These are phyloP conservation scores for Junonia oenone DNA, from an alignment of 2,888 invertebrate species.

Conservation along the genomic window DNA sequence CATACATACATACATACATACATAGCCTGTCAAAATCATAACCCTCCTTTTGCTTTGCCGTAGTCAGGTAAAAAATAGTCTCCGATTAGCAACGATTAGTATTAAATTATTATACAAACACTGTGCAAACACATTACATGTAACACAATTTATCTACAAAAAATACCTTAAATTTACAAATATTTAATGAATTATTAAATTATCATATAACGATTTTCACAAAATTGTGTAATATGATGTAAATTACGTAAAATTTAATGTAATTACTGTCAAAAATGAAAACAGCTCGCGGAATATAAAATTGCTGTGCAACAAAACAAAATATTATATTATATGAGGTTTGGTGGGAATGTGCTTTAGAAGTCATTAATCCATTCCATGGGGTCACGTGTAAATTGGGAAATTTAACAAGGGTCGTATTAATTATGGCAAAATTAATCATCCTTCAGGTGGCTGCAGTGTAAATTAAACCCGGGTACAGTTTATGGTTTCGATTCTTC, in stretches of 20 bases:
- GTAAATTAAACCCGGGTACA: constrained; percentile 3
- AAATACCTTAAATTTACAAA: too few relatives aligned
- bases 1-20: too few relatives aligned
- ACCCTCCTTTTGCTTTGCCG: too few relatives aligned
- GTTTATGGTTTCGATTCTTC: neutral
- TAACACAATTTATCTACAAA: too few relatives aligned
- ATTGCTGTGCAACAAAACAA: neutral
- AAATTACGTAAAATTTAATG: neutral
- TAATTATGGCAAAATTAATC: constrained; percentile 17
- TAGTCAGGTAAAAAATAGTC: too few relatives aligned
- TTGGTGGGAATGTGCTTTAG: constrained; percentile 8
- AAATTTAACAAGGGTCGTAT: constrained; percentile 17
- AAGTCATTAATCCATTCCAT: constrained; percentile 15
- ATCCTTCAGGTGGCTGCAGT: constrained; percentile 4
- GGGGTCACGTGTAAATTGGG: constrained; percentile 17
- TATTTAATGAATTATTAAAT: too few relatives aligned
- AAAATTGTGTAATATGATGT: too few relatives aligned
- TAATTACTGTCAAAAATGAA: neutral
- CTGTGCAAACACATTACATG: neutral
- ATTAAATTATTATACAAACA: too few relatives aligned
- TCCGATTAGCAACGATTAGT: too few relatives aligned
- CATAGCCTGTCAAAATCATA: too few relatives aligned
- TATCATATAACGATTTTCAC: too few relatives aligned
- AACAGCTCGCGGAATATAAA: neutral
- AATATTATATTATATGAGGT: neutral